These are phyloP conservation scores for Gnatocerus cornutus DNA, from an alignment of 2,888 invertebrate genomes.

Conservation along the genomic window DNA sequence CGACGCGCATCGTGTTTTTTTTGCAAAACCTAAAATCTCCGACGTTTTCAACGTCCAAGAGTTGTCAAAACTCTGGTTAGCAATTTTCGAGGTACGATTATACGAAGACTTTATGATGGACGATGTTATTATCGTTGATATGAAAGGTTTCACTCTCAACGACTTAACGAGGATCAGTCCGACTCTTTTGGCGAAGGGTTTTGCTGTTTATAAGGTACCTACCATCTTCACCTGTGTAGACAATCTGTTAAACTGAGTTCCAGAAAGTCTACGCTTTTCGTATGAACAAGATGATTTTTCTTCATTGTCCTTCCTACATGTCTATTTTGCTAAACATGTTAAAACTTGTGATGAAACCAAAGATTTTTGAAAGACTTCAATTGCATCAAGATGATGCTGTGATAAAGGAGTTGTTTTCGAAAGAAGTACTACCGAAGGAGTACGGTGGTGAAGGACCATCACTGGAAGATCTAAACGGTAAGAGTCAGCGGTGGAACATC, in stretches of 20 bases:
- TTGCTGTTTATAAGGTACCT: constrained; percentile 22
- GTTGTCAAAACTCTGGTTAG: background rate
- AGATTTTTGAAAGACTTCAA: constrained; percentile 7
- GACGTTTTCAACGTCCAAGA: background rate
- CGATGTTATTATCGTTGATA: constrained; percentile 27
- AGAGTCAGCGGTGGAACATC: too few relatives aligned
- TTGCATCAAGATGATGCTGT: constrained; percentile 52
- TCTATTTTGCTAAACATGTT: background rate
- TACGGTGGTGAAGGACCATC: constrained; percentile 63
- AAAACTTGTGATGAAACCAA: background rate
- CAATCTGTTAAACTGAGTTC: background rate
- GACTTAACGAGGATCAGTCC: constrained; percentile 17
- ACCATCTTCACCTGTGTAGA: background rate
- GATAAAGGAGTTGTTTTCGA: constrained; percentile 53
- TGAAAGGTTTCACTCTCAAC: background rate
- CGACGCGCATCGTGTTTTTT: background rate
- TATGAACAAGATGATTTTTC: background rate
- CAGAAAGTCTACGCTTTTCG: constrained; percentile 16
- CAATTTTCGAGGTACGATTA: constrained; percentile 4
- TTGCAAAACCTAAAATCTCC: background rate
- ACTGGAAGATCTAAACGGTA: constrained; percentile 70
- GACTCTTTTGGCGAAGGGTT: constrained; percentile 1
- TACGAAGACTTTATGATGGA: constrained; percentile 17
- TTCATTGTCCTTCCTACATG: constrained; percentile 1
- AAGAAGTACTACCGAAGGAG: constrained; percentile 57